A percentile compares a stretch with the other conserved stretches of the same genome.
These are phyloP conservation scores for Lapara coniferarum DNA, from an alignment of 2,888 invertebrate genomes.

Conservation along the genomic window DNA sequence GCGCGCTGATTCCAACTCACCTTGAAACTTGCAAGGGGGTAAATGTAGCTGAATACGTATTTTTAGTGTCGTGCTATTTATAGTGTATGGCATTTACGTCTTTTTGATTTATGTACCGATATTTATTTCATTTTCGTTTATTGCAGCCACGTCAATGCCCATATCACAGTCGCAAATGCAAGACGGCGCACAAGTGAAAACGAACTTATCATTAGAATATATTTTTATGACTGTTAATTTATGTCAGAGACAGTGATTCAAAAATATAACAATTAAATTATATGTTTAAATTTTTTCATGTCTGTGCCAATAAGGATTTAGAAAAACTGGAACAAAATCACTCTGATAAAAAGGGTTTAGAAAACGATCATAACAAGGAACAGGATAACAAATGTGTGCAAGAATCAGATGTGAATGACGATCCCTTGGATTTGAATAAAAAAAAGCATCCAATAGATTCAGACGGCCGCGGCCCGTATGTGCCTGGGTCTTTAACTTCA, in stretches of 20 bases:
- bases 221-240: constrained; percentile 31
- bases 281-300: constrained; percentile 65
- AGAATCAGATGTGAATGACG: constrained; percentile 40
- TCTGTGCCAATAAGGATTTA: constrained; percentile 73
- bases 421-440: constrained; percentile 60
- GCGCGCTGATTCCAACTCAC: constrained; percentile 33
- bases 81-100: constrained; percentile 11
- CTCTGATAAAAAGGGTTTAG: constrained; percentile 35
- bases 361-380: constrained; percentile 35
- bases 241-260: constrained; percentile 20
- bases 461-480: constrained; percentile 73
- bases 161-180: constrained; percentile 55
- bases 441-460: constrained; percentile 62
- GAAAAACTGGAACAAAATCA: constrained; percentile 43
- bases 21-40: constrained; percentile 21
- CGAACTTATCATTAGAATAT: constrained; percentile 36
- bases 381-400: constrained; percentile 32
- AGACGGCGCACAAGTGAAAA: constrained; percentile 42
- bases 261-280: constrained; percentile 26
- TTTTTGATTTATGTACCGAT: constrained; percentile 31
- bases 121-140: constrained; percentile 48
- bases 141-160: constrained; percentile 72
- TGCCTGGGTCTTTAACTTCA: constrained; percentile 83
- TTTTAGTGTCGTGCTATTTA: constrained; percentile 8
- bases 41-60: constrained; percentile 13